Percentiles rank a stretch among this genome's conserved stretches.
Evolutionary conservation across 2,797 vertebrate genomes (phyloP).

Genomic region (Neosalanx taihuensis): DNA sequence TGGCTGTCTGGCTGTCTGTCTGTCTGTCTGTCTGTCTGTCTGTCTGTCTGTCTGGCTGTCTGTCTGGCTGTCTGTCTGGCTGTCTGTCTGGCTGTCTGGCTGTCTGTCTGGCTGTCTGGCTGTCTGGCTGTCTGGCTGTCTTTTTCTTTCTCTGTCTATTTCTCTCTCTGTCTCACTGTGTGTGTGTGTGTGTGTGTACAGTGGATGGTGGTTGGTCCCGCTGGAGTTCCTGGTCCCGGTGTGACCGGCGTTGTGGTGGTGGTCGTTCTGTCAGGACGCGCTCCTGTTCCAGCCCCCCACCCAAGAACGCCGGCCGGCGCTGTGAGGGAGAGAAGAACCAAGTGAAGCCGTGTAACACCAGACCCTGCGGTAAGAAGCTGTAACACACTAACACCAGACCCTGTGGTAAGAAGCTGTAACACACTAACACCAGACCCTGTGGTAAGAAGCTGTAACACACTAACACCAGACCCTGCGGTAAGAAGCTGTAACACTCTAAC

Average conservation of each 20-base stretch:
- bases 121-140: too few relatives aligned
- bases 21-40: background rate
- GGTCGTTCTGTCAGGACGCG: conserved; percentile 82
- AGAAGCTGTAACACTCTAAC: too few relatives aligned
- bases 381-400: too few relatives aligned
- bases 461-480: too few relatives aligned
- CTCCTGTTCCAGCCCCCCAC: conserved; percentile 85
- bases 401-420: too few relatives aligned
- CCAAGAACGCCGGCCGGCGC: conserved; percentile 83
- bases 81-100: background rate
- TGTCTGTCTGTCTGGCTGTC: conserved; percentile 1
- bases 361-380: conserved; percentile 77
- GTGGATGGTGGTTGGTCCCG: conserved; percentile 85
- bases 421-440: too few relatives aligned
- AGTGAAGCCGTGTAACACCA: conserved; percentile 81
- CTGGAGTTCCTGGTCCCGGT: conserved; percentile 89
- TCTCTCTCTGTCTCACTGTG: too few relatives aligned
- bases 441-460: too few relatives aligned
- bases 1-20: too few relatives aligned
- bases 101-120: background rate
- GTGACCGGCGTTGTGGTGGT: conserved; percentile 82
- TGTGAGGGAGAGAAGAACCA: conserved; percentile 84
- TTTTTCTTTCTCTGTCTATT: background rate
- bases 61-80: background rate
- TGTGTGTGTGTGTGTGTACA: conserved; percentile 35